These are phyloP conservation scores for Glossophaga mutica DNA, from an alignment of 2,797 vertebrate species.

Conservation along the genomic window DNA sequence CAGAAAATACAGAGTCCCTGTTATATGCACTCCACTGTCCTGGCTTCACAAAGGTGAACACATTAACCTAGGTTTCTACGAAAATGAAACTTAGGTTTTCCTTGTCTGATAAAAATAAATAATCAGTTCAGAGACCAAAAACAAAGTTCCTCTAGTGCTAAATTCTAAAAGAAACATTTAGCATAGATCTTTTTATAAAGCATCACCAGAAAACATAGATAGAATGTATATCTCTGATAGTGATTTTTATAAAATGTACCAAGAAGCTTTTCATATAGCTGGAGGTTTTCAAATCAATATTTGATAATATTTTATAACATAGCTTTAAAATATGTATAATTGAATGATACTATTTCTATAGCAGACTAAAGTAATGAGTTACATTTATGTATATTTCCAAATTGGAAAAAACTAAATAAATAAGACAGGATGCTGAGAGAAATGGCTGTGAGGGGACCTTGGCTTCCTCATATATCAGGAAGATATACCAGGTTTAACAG, in stretches of 20 bases:
- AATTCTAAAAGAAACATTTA: constrained; percentile 21
- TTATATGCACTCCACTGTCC: neutral
- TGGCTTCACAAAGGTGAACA: neutral
- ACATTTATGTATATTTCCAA: constrained; percentile 19
- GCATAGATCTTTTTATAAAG: neutral
- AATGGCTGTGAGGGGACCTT: neutral
- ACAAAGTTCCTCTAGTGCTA: neutral
- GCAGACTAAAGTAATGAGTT: constrained; percentile 3
- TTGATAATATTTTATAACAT: constrained; percentile 5
- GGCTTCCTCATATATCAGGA: neutral
- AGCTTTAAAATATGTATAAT: neutral
- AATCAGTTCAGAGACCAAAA: neutral
- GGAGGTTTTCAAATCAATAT: neutral
- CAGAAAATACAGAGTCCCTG: neutral
- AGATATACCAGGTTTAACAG: neutral
- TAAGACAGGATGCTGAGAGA: neutral
- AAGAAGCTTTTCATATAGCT: neutral
- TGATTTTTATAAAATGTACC: constrained; percentile 34
- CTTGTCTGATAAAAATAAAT: neutral
- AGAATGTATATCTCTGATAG: neutral
- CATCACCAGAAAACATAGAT: neutral
- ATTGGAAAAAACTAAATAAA: neutral
- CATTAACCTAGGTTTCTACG: neutral
- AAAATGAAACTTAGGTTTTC: neutral
- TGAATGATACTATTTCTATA: neutral